Evolutionary conservation across 2,113 vertebrate genomes (phyloP).

Genomic region (Notothenia coriiceps): DNA sequence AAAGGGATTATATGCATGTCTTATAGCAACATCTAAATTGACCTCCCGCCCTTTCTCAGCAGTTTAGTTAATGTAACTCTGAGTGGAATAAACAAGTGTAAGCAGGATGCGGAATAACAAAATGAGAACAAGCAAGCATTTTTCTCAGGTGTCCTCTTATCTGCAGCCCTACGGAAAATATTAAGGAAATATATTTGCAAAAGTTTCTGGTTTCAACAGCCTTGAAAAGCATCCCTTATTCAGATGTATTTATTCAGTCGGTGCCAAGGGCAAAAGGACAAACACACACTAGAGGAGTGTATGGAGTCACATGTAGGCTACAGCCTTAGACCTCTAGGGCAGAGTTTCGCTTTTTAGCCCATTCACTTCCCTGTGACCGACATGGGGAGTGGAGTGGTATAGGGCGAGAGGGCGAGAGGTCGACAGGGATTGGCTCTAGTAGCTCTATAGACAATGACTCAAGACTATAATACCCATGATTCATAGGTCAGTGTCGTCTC

Average conservation of each 20-base stretch:
- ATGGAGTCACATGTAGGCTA: conserved; percentile 58
- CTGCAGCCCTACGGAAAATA: conserved; percentile 30
- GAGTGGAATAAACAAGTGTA: conserved; percentile 71
- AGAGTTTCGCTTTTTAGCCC: conserved; percentile 65
- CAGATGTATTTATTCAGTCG: conserved; percentile 60
- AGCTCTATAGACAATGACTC: conserved; percentile 80
- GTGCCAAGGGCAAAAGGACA: conserved; percentile 73
- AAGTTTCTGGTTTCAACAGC: conserved; percentile 22
- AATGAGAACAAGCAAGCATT: conserved; percentile 56
- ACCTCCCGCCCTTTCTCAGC: conserved; percentile 61
- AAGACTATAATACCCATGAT: conserved; percentile 80
- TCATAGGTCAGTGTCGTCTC: conserved; percentile 81
- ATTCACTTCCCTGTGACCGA: conserved; percentile 65
- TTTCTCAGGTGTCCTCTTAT: conserved; percentile 59
- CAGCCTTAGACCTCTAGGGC: conserved; percentile 80
- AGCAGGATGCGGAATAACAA: conserved; percentile 65
- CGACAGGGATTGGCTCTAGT: conserved; percentile 74
- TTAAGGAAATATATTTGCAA: conserved; percentile 43
- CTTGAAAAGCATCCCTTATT: conserved; percentile 38
- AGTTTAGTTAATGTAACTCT: conserved; percentile 60
- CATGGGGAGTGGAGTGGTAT: conserved; percentile 71
- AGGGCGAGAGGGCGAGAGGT: conserved; percentile 79
- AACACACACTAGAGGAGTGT: conserved; percentile 51
- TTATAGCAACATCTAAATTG: conserved; percentile 71
- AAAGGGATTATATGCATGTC: conserved; percentile 38